These are phyloP conservation scores for Trididemnum clinides DNA, from an alignment of 23 tunicate genomes.

Conservation along the genomic window DNA sequence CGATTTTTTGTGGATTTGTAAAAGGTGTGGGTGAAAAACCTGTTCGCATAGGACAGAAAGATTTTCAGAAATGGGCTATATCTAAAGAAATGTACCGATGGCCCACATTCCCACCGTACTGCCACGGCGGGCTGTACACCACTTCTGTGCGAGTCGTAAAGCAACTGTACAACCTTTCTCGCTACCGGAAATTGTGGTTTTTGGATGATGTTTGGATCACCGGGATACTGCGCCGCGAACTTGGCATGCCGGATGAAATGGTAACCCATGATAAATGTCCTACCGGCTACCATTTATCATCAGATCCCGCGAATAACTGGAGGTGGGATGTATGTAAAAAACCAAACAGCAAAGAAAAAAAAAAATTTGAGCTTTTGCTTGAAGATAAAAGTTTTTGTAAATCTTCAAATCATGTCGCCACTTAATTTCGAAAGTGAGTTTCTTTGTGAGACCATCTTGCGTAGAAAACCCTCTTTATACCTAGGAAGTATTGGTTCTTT, in stretches of 20 bases:
- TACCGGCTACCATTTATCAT: slow-evolving; percentile 2
- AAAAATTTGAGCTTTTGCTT: no score
- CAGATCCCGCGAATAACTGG: background rate
- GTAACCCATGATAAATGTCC: background rate
- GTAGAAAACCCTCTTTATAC: no score
- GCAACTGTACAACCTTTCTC: background rate
- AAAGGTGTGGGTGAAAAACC: slow-evolving; percentile 49
- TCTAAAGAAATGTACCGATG: background rate
- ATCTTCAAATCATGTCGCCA: no score
- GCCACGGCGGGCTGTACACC: slow-evolving; percentile 29
- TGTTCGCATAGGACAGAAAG: slow-evolving; percentile 9
- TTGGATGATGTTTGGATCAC: slow-evolving; percentile 26
- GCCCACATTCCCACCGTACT: slow-evolving; percentile 1
- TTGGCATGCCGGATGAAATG: slow-evolving; percentile 22
- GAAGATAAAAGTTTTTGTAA: no score
- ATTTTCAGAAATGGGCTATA: slow-evolving; percentile 13
- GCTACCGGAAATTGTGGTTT: background rate
- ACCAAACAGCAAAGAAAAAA: no score
- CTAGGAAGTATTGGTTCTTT: no score
- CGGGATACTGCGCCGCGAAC: background rate
- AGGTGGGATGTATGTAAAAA: no score
- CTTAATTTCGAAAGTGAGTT: no score
- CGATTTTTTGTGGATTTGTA: slow-evolving; percentile 47
- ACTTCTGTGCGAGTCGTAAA: slow-evolving; percentile 7
- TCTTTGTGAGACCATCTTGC: no score